A percentile compares a stretch with the other conserved stretches of the same genome.
Evolutionary conservation across 2,113 vertebrate species (phyloP).

Genomic region (Rhineura floridana): DNA sequence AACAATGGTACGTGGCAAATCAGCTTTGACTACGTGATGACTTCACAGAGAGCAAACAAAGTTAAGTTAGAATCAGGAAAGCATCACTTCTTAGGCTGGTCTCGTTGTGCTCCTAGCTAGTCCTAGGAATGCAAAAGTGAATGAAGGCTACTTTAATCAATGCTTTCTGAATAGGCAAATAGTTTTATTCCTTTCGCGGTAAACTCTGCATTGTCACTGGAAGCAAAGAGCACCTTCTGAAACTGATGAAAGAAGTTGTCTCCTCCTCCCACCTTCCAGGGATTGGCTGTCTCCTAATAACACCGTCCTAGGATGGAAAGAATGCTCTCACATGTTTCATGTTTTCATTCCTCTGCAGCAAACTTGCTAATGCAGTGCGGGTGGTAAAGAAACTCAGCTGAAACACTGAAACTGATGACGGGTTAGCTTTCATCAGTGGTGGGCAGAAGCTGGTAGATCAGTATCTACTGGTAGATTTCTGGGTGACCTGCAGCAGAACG

Average conservation of each 20-base stretch:
- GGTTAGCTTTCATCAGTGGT: background rate
- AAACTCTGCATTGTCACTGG: background rate
- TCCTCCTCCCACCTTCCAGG: too few relatives aligned
- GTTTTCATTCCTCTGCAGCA: conserved; percentile 29
- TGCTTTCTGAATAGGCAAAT: background rate
- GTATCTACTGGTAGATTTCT: background rate
- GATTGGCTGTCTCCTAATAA: background rate
- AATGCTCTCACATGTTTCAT: conserved; percentile 29
- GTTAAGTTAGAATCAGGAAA: background rate
- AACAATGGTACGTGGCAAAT: background rate
- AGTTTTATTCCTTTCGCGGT: background rate
- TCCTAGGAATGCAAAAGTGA: background rate
- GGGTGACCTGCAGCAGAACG: background rate
- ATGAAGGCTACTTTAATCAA: background rate
- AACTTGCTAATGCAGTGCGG: conserved; percentile 46
- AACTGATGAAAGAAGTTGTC: background rate
- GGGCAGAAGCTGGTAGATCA: too few relatives aligned
- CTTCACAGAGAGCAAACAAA: background rate
- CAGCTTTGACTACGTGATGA: background rate
- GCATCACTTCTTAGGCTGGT: too few relatives aligned
- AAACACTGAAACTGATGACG: background rate
- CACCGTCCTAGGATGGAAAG: background rate
- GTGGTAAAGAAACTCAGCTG: background rate
- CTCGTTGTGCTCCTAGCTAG: background rate
- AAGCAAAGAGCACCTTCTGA: background rate